phyloP scores from a whole-genome alignment of 2,113 vertebrate species.

The Gulo gulo region DNA sequence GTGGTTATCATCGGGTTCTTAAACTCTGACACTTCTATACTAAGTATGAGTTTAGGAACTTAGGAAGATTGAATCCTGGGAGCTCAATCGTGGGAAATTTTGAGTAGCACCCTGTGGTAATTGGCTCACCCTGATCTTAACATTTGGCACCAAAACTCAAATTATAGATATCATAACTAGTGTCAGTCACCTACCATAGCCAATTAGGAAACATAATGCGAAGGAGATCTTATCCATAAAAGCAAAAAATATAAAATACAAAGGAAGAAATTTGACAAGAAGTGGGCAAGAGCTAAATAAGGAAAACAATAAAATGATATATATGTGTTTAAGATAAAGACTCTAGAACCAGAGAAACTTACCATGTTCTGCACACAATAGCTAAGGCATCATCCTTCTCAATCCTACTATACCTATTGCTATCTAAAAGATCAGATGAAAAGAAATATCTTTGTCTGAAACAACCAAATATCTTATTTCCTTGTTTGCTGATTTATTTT shows the following conservation, averaged over 20 bases:
- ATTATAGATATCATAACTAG: neutral
- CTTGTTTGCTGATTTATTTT: neutral
- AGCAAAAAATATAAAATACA: neutral
- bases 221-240: neutral
- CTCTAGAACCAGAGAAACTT: neutral
- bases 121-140: neutral
- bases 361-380: neutral
- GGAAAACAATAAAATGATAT: neutral
- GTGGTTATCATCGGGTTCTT: neutral
- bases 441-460: neutral
- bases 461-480: neutral
- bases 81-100: neutral
- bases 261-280: neutral
- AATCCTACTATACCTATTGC: neutral
- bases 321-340: neutral
- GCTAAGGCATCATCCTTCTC: neutral
- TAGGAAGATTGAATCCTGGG: neutral
- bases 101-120: neutral
- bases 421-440: neutral
- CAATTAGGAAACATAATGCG: neutral
- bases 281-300: neutral
- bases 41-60: neutral
- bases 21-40: neutral
- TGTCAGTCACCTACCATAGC: neutral
- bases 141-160: neutral